These are phyloP conservation scores for Tiphia femorata DNA, from an alignment of 2,888 invertebrate species.

Conservation along the genomic window DNA sequence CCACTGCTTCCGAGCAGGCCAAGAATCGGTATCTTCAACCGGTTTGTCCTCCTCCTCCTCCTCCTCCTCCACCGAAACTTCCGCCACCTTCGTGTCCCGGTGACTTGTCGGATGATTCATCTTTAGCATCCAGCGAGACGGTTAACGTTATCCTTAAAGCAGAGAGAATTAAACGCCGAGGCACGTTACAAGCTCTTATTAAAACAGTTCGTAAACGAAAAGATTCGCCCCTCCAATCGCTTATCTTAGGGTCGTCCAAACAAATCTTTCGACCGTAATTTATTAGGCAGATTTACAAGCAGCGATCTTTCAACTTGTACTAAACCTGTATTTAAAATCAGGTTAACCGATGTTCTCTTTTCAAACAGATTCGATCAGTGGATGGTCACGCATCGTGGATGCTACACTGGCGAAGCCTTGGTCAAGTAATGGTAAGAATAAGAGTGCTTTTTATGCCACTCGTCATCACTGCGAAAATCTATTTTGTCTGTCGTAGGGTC, in stretches of 20 bases:
- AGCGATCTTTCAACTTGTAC: too few relatives aligned
- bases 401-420: constrained; percentile 28
- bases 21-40: constrained; percentile 3
- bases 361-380: constrained; percentile 33
- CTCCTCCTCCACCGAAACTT: too few relatives aligned
- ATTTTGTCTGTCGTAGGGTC: constrained; percentile 4
- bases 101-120: background rate
- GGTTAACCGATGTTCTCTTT: too few relatives aligned
- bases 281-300: too few relatives aligned
- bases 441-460: background rate
- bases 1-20: constrained; percentile 20
- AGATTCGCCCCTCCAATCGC: too few relatives aligned
- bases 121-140: background rate
- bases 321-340: background rate
- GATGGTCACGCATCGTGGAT: constrained; percentile 31
- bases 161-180: constrained; percentile 9
- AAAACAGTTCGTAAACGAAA: too few relatives aligned
- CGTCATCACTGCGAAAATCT: too few relatives aligned
- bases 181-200: constrained; percentile 1
- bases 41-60: too few relatives aligned
- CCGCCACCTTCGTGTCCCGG: background rate
- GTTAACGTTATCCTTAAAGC: constrained; percentile 11
- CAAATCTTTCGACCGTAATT: too few relatives aligned
- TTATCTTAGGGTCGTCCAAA: too few relatives aligned
- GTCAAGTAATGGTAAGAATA: constrained; percentile 24